Evolutionary conservation across 1,140 invertebrate species (phyloP), one percentile per base, ranked within the genome.

Genomic region (Polypedilum pembai): DNA sequence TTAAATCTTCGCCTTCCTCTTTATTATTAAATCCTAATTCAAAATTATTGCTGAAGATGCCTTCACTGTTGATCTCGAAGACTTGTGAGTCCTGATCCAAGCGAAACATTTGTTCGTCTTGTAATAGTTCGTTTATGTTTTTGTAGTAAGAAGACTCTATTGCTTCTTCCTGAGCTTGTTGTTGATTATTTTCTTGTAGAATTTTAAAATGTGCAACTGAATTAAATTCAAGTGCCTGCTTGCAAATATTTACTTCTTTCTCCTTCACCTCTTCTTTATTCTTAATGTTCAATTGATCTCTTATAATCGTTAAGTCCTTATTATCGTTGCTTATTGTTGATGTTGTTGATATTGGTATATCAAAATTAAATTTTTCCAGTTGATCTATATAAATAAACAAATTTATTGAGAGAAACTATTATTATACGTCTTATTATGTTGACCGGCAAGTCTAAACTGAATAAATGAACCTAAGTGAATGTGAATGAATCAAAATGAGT

Each of bases 21-120:
- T 33, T 33, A 33, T 33, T 5, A 33, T 33, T 33, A 33, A 33
- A 33, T 33, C 17, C 65, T 69, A 69, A 21, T 21, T 10, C 65
- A 20, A 69, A 20, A 69, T 69, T 69, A 18, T 69, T 69, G 65
- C 20, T 69, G n/a, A 69, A 69, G n/a, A n/a, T n/a, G 65, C 18
- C 65, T 20, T 20, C 65, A 69, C 65, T 69, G 12, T 20, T 20
- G 2, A 15, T 12, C 4, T 69, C 65, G 65, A 69, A 69, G 65
- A 69, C 20, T 20, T 69, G 65, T 21, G 65, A 18, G 10, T 69
- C 65, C 17, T 21, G 20, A 18, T 18, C 17, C 8, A 8, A 20
- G 8, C 65, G 65, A 69, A 69, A 18, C 65, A 69, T 69, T 69
- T 69, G 65, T 69, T 69, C 65, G 65, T 69, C 65, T 21, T 66